These are phyloP conservation scores for Glomeris maerens DNA, from an alignment of 1,140 invertebrate genomes.

Conservation along the genomic window DNA sequence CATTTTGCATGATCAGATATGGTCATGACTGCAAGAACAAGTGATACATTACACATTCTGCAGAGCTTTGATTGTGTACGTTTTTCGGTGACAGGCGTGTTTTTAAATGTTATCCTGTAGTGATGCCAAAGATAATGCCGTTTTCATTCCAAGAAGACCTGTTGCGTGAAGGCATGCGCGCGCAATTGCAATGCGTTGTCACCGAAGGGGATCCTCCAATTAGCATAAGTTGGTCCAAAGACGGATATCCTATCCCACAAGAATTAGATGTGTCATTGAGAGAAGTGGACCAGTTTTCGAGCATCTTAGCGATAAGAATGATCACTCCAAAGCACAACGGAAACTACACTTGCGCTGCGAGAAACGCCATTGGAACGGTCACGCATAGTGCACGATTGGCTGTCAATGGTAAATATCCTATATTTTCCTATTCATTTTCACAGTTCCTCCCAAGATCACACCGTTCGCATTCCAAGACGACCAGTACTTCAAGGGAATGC, in stretches of 20 bases:
- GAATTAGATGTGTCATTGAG: not conserved
- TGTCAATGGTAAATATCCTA: conserved; percentile 25
- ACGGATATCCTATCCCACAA: conserved; percentile 22
- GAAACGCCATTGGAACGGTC: conserved; percentile 46
- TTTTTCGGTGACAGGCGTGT: not conserved
- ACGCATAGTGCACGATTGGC: conserved; percentile 40
- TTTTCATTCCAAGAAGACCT: conserved; percentile 44
- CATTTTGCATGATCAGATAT: not conserved
- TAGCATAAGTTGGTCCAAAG: conserved; percentile 32
- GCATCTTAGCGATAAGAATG: conserved; percentile 30
- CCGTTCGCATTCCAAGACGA: conserved; percentile 23
- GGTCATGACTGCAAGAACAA: not conserved
- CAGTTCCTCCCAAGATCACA: conserved; percentile 21
- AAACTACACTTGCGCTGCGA: conserved; percentile 56
- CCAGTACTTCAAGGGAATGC: conserved; percentile 28
- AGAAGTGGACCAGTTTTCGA: conserved; percentile 16
- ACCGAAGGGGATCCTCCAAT: conserved; percentile 31
- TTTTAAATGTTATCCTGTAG: conserved; percentile 28
- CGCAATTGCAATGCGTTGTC: conserved; percentile 57
- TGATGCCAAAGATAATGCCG: conserved; percentile 53
- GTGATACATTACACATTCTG: not conserved
- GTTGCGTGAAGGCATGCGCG: conserved; percentile 43
- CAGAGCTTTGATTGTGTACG: not conserved
- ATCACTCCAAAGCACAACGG: conserved; percentile 42
- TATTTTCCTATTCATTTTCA: conserved; percentile 17